Conservation (phyloP, 2,797 vertebrate species). For the Crossoptilon crossoptilon region DNA sequence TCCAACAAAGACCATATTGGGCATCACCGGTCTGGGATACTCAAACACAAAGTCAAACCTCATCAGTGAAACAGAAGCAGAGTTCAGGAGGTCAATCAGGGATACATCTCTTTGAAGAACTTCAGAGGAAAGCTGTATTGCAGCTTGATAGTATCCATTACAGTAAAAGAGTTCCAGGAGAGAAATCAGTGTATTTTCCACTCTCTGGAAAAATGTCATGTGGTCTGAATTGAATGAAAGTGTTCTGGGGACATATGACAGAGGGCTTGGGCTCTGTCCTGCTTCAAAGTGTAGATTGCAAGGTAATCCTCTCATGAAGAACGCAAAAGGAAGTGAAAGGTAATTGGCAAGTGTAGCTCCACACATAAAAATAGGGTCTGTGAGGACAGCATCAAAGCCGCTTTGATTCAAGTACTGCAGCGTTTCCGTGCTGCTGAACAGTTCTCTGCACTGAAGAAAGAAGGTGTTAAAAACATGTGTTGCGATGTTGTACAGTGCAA, state of each 20-base stretch:
- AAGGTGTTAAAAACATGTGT: not conserved
- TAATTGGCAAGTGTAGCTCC: constrained; percentile 77
- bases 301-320: constrained; percentile 80
- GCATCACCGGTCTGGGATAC: constrained; percentile 81
- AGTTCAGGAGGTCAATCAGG: constrained; percentile 51
- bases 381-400: constrained; percentile 82
- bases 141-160: not conserved
- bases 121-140: constrained; percentile 44
- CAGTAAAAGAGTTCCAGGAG: constrained; percentile 36
- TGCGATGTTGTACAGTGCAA: no score
- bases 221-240: constrained; percentile 64
- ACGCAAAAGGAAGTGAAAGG: constrained; percentile 78
- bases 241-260: constrained; percentile 77
- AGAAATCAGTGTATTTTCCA: no score
- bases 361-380: constrained; percentile 75
- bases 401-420: constrained; percentile 56
- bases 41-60: constrained; percentile 84
- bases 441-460: constrained; percentile 70
- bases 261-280: constrained; percentile 76
- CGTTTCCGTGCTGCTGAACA: constrained; percentile 78
- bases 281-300: constrained; percentile 75
- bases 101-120: constrained; percentile 67
- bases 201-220: no score
- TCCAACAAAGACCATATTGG: constrained; percentile 88
- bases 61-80: constrained; percentile 70